Base-by-base conservation (phyloP, 2,888 invertebrate species). In the Eueremaeus valkanovi region DNA sequence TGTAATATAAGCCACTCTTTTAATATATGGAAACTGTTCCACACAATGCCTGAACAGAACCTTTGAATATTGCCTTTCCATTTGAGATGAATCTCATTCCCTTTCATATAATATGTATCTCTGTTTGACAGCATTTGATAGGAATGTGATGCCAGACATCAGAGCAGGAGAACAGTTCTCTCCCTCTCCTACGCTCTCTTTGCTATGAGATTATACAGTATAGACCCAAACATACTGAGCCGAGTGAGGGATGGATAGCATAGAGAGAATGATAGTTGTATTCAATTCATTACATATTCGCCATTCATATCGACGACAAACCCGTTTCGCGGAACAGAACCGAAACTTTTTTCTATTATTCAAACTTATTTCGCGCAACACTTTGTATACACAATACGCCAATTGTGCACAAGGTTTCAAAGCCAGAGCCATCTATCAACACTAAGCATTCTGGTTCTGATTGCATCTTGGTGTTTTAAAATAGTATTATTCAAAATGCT, bases 51-150 rank as follows among this genome's bases (percentile, higher is more conserved):
- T 24, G 55, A n/a, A n/a, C n/a, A n/a, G n/a, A n/a, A n/a, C n/a
- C n/a, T n/a, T n/a, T n/a, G n/a, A n/a, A n/a, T n/a, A n/a, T n/a
- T 45, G 55, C 24, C 27, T 55, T 55, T 11, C 55, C 5, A 3
- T 51, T 29, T 6, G 31, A 21, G 31, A 8, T 24, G 5, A 11
- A 55, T 36, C 33, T 63, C 33, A 63, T 63, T 63, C n/a, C n/a
- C 18, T 27, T 24, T 21, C 24, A 55, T n/a, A n/a, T 55, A 24
- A 55, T 55, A 55, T 55, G 55, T 63, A 63, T 63, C 33, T 63
- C 31, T 63, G 27, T 63, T 63, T 63, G 63, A 63, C 63, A 63
- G 63, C 63, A 11, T 63, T 63, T 63, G 33, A 63, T 63, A 63
- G 63, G 63, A 63, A 63, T 63, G 63, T 63, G 31, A 63, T 36